phyloP scores from a whole-genome alignment of 1,140 invertebrate species.

The Aricia agestis region DNA sequence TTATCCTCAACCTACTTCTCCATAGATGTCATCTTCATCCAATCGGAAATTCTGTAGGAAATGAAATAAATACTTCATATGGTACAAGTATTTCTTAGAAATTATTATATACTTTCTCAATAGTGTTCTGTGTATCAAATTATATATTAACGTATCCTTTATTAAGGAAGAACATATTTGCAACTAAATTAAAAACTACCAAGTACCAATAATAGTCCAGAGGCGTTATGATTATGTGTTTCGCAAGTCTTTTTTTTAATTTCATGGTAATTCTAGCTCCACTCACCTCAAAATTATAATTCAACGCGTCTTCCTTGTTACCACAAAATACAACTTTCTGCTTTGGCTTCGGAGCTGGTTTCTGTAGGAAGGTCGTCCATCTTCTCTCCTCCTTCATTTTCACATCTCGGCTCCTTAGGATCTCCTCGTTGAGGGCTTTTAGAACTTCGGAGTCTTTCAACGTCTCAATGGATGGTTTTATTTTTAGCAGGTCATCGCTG shows the following conservation, averaged over 20 bases:
- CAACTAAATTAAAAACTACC: too few relatives aligned
- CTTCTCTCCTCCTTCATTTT: constrained; percentile 77
- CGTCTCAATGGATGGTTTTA: constrained; percentile 79
- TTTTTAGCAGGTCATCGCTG: constrained; percentile 82
- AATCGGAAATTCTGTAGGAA: not conserved
- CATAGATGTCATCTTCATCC: not conserved
- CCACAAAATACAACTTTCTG: constrained; percentile 58
- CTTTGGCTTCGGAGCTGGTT: constrained; percentile 80
- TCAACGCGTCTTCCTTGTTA: constrained; percentile 31
- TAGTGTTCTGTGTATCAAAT: too few relatives aligned
- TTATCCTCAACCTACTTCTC: constrained; percentile 1
- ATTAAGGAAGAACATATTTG: too few relatives aligned
- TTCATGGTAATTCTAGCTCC: not conserved
- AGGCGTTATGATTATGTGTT: too few relatives aligned
- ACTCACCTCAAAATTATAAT: constrained; percentile 33
- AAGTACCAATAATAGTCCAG: too few relatives aligned
- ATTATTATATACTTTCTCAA: not conserved
- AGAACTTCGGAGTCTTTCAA: constrained; percentile 83
- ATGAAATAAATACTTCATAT: not conserved
- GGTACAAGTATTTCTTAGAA: not conserved
- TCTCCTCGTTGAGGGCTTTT: constrained; percentile 78
- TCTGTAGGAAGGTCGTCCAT: constrained; percentile 84
- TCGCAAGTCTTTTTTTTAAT: too few relatives aligned
- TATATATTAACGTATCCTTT: too few relatives aligned
- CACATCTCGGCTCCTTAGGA: constrained; percentile 63